Evolutionary conservation across 2,113 vertebrate genomes (phyloP).

Genomic region (Odobenus rosmarus): DNA sequence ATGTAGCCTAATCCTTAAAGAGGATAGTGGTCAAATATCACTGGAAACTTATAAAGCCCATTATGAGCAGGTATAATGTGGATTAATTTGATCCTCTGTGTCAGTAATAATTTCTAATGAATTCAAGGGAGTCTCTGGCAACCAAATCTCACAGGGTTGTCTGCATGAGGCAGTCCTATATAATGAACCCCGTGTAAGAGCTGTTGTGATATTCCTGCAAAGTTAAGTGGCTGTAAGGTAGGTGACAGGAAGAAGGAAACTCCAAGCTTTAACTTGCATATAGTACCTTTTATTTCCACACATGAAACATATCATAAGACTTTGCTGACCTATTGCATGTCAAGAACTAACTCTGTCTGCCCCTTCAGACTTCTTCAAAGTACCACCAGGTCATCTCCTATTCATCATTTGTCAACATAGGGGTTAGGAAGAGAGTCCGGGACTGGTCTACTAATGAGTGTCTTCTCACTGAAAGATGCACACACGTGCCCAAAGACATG

Average conservation of each 20-base stretch:
- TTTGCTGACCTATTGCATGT: background rate
- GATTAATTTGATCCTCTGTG: background rate
- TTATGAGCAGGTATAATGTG: background rate
- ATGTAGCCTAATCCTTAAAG: background rate
- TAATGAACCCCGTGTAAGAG: background rate
- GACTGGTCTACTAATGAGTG: background rate
- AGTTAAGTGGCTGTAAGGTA: background rate
- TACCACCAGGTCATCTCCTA: background rate
- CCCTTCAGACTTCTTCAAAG: background rate
- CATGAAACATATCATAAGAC: background rate
- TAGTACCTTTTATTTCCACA: background rate
- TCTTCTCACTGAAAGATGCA: background rate
- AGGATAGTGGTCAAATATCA: background rate
- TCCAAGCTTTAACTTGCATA: background rate
- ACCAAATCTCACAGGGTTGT: background rate
- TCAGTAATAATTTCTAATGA: background rate
- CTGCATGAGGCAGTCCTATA: background rate
- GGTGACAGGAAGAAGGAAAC: background rate
- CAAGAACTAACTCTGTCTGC: background rate
- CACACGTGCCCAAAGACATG: background rate
- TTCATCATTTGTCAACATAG: background rate
- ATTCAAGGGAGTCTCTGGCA: background rate
- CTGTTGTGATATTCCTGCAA: background rate
- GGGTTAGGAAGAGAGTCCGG: no score
- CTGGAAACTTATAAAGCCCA: background rate